Conservation (phyloP, 2,888 invertebrate species). For the Heliconius charithonia region DNA sequence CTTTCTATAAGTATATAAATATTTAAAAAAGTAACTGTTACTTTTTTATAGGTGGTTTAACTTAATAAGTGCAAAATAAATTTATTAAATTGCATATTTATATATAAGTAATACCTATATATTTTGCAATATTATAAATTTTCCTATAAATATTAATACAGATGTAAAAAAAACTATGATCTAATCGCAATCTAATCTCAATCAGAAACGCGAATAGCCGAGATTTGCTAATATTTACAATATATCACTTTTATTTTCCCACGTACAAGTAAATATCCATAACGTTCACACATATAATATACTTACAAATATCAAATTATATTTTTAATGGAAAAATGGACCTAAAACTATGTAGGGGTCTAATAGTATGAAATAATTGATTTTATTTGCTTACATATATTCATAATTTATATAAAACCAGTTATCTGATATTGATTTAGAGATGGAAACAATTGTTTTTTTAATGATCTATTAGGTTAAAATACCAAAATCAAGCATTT, state of each 20-base stretch:
- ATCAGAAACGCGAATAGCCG: constrained; percentile 28
- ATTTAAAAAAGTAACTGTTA: not conserved
- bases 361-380: not conserved
- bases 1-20: not conserved
- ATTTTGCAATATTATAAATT: not conserved
- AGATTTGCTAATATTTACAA: constrained; percentile 23
- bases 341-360: not conserved
- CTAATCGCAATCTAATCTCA: constrained; percentile 39
- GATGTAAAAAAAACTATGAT: constrained; percentile 21
- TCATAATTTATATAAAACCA: not conserved
- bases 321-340: not conserved
- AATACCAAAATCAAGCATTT: no score
- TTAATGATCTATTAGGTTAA: not conserved
- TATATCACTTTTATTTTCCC: constrained; percentile 12
- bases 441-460: not conserved
- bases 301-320: not conserved
- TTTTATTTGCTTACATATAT: not conserved
- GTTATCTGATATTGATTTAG: not conserved
- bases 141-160: constrained; percentile 7
- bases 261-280: constrained; percentile 2
- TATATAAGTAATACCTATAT: no score
- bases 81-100: not conserved
- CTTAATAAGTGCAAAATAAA: not conserved
- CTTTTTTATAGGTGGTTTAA: no score
- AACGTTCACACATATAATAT: not conserved